Conservation (phyloP, 1,140 invertebrate genomes). For the Ctenoplectra terminalis region DNA sequence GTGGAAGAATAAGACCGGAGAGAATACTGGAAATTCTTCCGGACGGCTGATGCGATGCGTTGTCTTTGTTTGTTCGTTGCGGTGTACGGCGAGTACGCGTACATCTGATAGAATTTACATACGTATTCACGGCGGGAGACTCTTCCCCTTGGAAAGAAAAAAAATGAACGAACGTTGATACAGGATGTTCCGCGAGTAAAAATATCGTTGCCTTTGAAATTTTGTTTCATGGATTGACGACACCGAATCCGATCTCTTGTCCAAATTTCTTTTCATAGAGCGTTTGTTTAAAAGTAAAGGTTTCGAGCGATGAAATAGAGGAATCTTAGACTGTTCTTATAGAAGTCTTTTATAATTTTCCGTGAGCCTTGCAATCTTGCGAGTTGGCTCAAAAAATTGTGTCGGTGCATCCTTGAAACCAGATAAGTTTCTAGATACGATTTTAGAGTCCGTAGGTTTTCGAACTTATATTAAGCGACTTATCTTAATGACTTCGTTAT, state of each 20-base stretch:
- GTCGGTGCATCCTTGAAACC: too few relatives aligned
- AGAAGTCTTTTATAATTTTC: too few relatives aligned
- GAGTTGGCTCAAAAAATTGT: too few relatives aligned
- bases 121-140: slow-evolving; percentile 40
- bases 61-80: slow-evolving; percentile 64
- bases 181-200: neutral
- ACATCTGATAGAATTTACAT: slow-evolving; percentile 55
- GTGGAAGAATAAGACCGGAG: slow-evolving; percentile 47
- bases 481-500: too few relatives aligned
- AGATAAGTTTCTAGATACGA: too few relatives aligned
- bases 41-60: slow-evolving; percentile 66
- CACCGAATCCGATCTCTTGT: neutral
- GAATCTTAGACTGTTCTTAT: too few relatives aligned
- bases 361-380: too few relatives aligned
- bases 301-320: too few relatives aligned
- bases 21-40: slow-evolving; percentile 61
- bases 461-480: too few relatives aligned
- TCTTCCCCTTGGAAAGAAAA: neutral
- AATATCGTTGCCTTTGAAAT: neutral
- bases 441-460: too few relatives aligned
- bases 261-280: neutral
- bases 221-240: neutral
- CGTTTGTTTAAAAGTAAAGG: too few relatives aligned
- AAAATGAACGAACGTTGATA: neutral
- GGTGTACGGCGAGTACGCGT: slow-evolving; percentile 14